Evolutionary conservation across 2,797 vertebrate genomes (phyloP), one percentile per base, ranked within the genome.

Genomic region (Eleutherodactylus coqui): DNA sequence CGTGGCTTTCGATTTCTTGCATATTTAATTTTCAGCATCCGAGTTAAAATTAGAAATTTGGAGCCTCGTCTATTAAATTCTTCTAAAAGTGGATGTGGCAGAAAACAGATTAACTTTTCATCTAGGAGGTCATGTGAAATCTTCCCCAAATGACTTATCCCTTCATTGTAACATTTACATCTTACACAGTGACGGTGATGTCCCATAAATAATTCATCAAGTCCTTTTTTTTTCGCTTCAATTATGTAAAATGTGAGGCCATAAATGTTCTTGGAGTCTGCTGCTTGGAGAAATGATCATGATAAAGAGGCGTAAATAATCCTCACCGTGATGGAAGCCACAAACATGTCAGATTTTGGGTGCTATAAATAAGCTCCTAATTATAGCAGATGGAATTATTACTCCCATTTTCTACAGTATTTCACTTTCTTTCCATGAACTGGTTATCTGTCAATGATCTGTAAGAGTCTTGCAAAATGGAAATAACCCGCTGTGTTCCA

Each of bases 91-190:
- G 70, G 49, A 58, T 36, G 32, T 32, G 36, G 4, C 69, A 73
- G 81, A 60, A 73, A 75, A 82, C 70, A 60, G 69, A 83, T 83
- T 73, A 83, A 47, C 51, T 83, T 83, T 73, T 75, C 27, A 73
- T 75, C 41, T 43, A 83, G 51, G 51, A 75, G 81, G 70, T 83
- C 81, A 75, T 8, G n/a, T 55, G 24, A 75, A 60, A 45, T 83
- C 69, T 45, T 19, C 81, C 21, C 36, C 67, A 75, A 73, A 83
- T 75, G 69, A 83, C 75, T 58, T 83, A 75, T 83, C 58, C 80
- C 70, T 73, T 55, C 49, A 53, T 36, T 72, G 34, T 82, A 55
- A 58, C 67, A 58, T 82, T 72, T 72, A 72, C 34, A 55, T 72
- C 80, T 70, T 58, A 55, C 27, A 27, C 47, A 27, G 67, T 4